Conservation (phyloP, 2,113 vertebrate genomes). For the Pluvianellus socialis region DNA sequence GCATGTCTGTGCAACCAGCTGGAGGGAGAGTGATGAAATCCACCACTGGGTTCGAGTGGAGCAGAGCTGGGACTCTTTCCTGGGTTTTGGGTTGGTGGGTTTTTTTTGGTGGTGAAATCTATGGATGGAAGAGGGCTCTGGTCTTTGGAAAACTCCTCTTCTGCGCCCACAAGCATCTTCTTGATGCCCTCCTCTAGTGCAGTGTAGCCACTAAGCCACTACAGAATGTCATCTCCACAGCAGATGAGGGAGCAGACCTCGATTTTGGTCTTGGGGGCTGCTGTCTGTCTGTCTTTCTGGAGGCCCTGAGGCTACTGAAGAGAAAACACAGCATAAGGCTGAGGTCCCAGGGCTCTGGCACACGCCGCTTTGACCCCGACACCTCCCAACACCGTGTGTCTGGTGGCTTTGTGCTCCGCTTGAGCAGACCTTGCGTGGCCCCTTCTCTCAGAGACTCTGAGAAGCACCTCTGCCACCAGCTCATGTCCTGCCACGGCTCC, state of each 20-base stretch:
- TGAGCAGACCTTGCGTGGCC: background rate
- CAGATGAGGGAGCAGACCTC: background rate
- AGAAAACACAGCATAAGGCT: background rate
- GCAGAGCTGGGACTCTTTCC: background rate
- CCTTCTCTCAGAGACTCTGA: background rate
- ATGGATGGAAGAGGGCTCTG: background rate
- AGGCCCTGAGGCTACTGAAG: background rate
- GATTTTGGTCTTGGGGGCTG: background rate
- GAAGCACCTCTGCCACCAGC: background rate
- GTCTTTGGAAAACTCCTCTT: background rate
- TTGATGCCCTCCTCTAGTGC: background rate
- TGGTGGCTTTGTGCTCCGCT: accelerated
- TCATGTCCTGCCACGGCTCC: background rate
- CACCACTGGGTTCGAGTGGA: background rate
- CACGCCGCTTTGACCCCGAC: accelerated
- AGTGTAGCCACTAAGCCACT: background rate
- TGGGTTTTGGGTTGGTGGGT: background rate
- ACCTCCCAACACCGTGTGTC: background rate
- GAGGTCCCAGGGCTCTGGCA: background rate
- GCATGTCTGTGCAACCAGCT: background rate
- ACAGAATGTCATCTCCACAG: background rate
- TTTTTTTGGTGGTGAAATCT: background rate
- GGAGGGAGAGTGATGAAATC: background rate
- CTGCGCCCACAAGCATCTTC: background rate
- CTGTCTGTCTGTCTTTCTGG: background rate